Evolutionary conservation across 2,797 vertebrate species (phyloP).

Genomic region (Sebastes matsubarae): DNA sequence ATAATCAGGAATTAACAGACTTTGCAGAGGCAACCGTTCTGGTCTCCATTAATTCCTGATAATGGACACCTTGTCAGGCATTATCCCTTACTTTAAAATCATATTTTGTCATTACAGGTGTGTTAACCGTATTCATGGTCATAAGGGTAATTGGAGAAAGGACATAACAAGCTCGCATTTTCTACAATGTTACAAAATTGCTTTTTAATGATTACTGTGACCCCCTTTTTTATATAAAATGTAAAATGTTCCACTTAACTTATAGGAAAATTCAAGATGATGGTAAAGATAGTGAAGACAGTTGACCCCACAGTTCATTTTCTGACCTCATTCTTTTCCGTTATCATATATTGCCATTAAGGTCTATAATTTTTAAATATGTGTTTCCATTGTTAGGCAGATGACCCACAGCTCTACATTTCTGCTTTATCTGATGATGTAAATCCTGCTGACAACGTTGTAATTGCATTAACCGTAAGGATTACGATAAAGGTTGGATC

Average conservation of each 20-base stretch:
- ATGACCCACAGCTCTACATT: not conserved
- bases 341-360: not conserved
- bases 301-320: not conserved
- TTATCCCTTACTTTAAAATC: too few species aligned
- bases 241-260: not conserved
- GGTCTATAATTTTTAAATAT: not conserved
- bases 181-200: not conserved
- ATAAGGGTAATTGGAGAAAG: not conserved
- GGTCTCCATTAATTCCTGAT: too few species aligned
- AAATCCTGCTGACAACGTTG: not conserved
- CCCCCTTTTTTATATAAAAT: not conserved
- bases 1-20: too few species aligned
- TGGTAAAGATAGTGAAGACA: not conserved
- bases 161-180: not conserved
- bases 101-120: not conserved
- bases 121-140: not conserved
- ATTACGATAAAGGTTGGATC: not conserved
- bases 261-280: not conserved
- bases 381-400: not conserved
- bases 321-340: not conserved
- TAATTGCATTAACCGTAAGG: not conserved
- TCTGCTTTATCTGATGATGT: not conserved
- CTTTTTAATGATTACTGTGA: not conserved
- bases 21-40: too few species aligned
- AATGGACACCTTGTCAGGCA: not conserved